Percentiles rank a stretch among this genome's conserved stretches.
Conservation (phyloP, 2,797 vertebrate species). For the Pagetopsis macropterus region DNA sequence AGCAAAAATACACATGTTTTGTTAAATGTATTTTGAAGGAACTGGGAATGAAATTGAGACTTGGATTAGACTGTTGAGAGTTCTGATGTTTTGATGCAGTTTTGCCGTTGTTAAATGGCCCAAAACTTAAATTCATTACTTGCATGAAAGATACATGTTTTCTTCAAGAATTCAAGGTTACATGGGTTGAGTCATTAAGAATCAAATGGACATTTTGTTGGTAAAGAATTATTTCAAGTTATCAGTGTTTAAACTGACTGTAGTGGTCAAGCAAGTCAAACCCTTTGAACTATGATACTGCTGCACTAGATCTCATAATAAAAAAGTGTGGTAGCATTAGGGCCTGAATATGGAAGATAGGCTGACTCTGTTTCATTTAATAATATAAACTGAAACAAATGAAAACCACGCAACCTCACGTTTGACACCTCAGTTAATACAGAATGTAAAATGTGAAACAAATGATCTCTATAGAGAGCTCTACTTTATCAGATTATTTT, state of each 20-base stretch:
- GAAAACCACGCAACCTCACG: neutral
- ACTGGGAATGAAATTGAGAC: no score
- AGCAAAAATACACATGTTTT: no score
- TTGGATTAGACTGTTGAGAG: no score
- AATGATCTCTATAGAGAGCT: neutral
- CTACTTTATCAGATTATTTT: neutral
- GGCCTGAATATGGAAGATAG: neutral
- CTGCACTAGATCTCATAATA: neutral
- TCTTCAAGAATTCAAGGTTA: no score
- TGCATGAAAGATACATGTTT: no score
- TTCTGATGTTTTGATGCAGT: no score
- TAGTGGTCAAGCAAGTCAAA: neutral
- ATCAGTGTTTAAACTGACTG: constrained; percentile 2
- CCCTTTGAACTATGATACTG: neutral
- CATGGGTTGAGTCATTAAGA: no score
- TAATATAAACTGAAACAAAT: constrained; percentile 3
- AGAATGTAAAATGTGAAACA: neutral
- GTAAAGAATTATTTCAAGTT: neutral
- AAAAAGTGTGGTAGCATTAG: neutral
- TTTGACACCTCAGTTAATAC: neutral
- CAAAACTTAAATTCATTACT: no score
- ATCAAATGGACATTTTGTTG: no score
- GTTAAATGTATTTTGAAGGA: no score
- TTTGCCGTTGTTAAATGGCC: no score
- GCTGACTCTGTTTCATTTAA: neutral